Conservation (phyloP, 2,888 invertebrate genomes). For the Pantelozetes paolii region DNA sequence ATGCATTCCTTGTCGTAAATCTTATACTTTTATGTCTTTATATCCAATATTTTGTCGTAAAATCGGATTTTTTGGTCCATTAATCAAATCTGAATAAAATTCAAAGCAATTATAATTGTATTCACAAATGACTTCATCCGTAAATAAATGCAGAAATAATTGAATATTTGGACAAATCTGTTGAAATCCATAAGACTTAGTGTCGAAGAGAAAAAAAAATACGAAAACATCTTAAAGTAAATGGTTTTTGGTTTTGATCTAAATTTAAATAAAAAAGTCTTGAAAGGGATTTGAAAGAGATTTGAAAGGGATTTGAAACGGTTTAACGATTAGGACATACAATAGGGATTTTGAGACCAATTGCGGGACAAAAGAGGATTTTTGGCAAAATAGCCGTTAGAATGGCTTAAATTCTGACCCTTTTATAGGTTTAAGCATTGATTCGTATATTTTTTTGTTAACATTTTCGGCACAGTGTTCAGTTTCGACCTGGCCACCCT, state of each 20-base stretch:
- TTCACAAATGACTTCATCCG: neutral
- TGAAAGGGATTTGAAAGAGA: neutral
- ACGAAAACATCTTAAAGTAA: conserved; percentile 5
- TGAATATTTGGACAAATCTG: conserved; percentile 5
- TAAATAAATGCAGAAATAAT: neutral
- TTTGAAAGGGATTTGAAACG: conserved; percentile 26
- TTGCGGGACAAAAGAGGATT: neutral
- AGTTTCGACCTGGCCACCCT: conserved; percentile 29
- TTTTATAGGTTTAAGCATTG: conserved; percentile 7
- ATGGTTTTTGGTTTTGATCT: neutral
- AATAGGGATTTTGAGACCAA: conserved; percentile 18
- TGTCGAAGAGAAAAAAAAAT: neutral
- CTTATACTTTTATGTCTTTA: no score
- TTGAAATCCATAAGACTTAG: neutral
- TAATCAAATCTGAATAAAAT: conserved; percentile 1
- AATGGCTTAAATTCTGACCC: conserved; percentile 24
- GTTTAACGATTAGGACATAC: neutral
- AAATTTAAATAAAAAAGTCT: conserved; percentile 7
- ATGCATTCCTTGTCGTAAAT: no score
- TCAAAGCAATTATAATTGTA: neutral
- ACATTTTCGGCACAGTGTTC: neutral
- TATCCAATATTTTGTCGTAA: no score
- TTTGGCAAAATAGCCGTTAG: neutral
- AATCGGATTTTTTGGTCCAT: conserved; percentile 28
- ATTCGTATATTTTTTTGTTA: neutral